Evolutionary conservation across 37 sponge, comb jelly and placozoan species (phyloP), one percentile per base, ranked within the genome.

Genomic region (Ianthella basta): DNA sequence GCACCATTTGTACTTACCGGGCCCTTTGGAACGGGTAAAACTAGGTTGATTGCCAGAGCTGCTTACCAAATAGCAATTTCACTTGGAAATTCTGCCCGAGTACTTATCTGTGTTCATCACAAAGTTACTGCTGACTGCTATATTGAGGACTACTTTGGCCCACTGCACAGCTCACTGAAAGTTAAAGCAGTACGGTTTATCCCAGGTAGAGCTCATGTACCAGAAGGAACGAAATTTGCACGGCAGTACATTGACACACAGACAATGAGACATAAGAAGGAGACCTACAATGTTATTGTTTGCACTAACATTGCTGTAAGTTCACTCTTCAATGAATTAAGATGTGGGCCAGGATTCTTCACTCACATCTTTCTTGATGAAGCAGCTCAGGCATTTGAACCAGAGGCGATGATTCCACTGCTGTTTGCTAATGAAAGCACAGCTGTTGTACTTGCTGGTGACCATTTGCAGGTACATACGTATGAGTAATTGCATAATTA

Each of bases 321-420:
- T 24, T 32, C 30, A 55, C 74, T 84, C 15, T 34, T 55, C 13
- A 15, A 69, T 10, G 15, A 35, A 6, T 27, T 32, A 15, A 56
- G n/a, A 16, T 27, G 41, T 30, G 36, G 27, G 15, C 72, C n/a
- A 29, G 77, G 78, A 5, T 82, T 56, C 32, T 88, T 90, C 60
- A 85, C 94, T 29, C 90, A 93, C 64, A 93, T 93, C 35, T 69
- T 93, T 0, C 73, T 93, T 25, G 94, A 93, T 90, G 94, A 93
- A 55, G 94, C 85, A 55, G 94, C 94, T 12, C 94, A 93, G 30
- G 84, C 90, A 25, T 87, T 85, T 69, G 94, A 93, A 82, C 90
- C 94, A 29, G 94, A 93, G 33, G 64, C 86, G 4, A 81, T 93
- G 61, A 73, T 59, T 27, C 94, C 94, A 44, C 86, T 93, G 50